Conservation (phyloP, 2,113 vertebrate genomes). For the Pluvianellus socialis region DNA sequence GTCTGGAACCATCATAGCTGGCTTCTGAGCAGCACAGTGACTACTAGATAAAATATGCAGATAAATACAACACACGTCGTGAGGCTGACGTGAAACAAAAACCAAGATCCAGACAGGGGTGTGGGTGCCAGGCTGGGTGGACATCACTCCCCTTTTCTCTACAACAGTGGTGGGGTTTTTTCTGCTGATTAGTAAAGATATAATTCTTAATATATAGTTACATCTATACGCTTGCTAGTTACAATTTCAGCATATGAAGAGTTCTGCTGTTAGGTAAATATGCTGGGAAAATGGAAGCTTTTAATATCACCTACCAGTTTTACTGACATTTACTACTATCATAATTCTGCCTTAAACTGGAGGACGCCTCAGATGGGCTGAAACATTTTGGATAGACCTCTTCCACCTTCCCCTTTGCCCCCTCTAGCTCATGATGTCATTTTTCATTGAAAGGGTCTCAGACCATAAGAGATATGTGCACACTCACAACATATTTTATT, state of each 20-base stretch:
- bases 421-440: not conserved
- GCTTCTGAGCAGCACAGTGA: not conserved
- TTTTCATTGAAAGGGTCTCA: not conserved
- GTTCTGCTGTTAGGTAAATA: not conserved
- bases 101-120: not conserved
- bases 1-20: not conserved
- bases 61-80: not conserved
- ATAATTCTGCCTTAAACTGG: not conserved
- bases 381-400: not conserved
- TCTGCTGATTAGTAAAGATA: not conserved
- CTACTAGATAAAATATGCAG: not conserved
- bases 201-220: not conserved
- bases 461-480: not conserved
- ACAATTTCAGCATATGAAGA: not conserved
- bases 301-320: not conserved
- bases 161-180: not conserved
- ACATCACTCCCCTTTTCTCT: not conserved
- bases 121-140: not conserved
- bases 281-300: not conserved
- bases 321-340: not conserved
- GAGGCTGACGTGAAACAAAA: not conserved
- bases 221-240: not conserved
- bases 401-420: not conserved
- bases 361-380: not conserved
- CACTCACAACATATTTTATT: not conserved